These are phyloP conservation scores for Harpagifer antarcticus DNA, from an alignment of 2,797 vertebrate species.

Conservation along the genomic window DNA sequence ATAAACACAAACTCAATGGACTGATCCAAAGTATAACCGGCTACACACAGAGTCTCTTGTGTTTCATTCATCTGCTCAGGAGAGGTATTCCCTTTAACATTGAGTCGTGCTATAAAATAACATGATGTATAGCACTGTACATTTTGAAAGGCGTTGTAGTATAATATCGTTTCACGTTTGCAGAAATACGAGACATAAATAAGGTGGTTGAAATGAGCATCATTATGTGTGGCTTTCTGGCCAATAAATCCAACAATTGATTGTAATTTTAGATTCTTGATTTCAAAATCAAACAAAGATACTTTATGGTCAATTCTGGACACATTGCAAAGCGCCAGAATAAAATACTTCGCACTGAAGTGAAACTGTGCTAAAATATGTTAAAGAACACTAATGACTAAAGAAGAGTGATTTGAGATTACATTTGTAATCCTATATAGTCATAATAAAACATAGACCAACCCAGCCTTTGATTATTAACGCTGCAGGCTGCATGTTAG, in stretches of 20 bases:
- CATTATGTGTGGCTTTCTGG: not conserved
- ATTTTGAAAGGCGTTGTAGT: conserved; percentile 5
- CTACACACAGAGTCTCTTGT: conserved; percentile 8
- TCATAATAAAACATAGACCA: conserved; percentile 1
- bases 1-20: conserved; percentile 1
- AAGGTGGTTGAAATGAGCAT: conserved; percentile 38
- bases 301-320: not conserved
- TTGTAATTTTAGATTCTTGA: conserved; percentile 22
- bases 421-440: conserved; percentile 1
- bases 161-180: not conserved
- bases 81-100: conserved; percentile 48
- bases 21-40: conserved; percentile 6
- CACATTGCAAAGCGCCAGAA: not conserved
- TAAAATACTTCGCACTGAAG: not conserved
- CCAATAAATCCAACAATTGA: conserved; percentile 19
- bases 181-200: not conserved
- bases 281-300: not conserved
- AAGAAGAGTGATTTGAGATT: not conserved
- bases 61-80: conserved; percentile 20
- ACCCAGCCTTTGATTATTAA: not conserved
- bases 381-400: not conserved
- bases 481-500: not conserved
- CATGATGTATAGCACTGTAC: conserved; percentile 13
- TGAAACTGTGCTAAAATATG: not conserved
- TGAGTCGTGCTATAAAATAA: conserved; percentile 7